A percentile compares a stretch with the other conserved stretches of the same genome.
phyloP scores from a whole-genome alignment of 2,113 vertebrate genomes.

The Clarias magur region DNA sequence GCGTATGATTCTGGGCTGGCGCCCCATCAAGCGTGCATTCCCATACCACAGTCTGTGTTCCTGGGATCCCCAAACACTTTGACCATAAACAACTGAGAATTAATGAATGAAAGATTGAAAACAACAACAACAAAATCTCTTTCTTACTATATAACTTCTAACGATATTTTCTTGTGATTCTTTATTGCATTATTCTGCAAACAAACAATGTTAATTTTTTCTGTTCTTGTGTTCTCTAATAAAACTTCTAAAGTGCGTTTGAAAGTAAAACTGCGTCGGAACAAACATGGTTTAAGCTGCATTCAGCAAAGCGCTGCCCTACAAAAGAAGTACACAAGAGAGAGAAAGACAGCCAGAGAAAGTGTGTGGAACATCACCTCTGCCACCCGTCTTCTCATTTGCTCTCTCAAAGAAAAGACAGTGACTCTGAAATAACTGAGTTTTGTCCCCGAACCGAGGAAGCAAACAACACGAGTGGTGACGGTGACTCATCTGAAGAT shows the following conservation, averaged over 20 bases:
- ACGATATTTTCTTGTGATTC: background rate
- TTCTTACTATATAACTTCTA: background rate
- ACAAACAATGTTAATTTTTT: background rate
- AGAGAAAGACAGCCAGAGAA: constrained; percentile 29
- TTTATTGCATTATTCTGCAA: background rate
- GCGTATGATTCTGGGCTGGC: background rate
- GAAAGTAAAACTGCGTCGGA: background rate
- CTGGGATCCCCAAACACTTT: background rate
- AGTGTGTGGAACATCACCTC: constrained; percentile 21
- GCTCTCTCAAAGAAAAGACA: constrained; percentile 41
- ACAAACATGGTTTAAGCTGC: background rate
- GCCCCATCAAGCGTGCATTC: background rate
- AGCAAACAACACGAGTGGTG: constrained; percentile 52
- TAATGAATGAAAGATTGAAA: background rate
- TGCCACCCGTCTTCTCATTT: background rate
- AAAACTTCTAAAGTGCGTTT: background rate
- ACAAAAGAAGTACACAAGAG: background rate
- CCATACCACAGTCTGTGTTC: background rate
- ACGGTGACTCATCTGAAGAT: constrained; percentile 76
- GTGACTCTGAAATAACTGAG: constrained; percentile 53
- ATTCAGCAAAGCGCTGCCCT: background rate
- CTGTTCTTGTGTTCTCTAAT: background rate
- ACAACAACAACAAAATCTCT: too few relatives aligned
- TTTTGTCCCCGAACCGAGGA: constrained; percentile 61
- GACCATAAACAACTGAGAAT: background rate